A percentile compares a stretch with the other conserved stretches of the same genome.
phyloP scores from a whole-genome alignment of 2,113 vertebrate species.

The Emydura subglobosa region DNA sequence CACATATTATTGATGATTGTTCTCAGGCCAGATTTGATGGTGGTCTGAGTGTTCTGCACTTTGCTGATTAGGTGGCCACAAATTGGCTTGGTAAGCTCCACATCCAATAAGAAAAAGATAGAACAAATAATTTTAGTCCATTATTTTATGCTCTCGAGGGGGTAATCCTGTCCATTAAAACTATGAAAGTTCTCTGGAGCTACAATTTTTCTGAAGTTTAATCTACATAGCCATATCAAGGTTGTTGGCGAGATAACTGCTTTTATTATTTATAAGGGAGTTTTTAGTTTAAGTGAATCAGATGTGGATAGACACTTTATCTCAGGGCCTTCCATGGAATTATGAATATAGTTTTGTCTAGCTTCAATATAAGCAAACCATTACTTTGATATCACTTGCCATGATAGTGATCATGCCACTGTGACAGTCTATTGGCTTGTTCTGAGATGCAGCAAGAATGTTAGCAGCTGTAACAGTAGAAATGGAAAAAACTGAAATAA shows the following conservation, averaged over 20 bases:
- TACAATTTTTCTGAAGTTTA: neutral
- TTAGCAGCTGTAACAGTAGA: neutral
- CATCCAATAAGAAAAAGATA: neutral
- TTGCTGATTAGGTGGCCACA: neutral
- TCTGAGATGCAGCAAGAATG: neutral
- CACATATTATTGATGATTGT: neutral
- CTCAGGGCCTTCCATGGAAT: neutral
- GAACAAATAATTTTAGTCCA: neutral
- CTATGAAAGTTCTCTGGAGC: neutral
- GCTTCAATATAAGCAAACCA: neutral
- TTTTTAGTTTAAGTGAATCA: neutral
- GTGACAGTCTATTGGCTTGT: neutral
- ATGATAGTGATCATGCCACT: neutral
- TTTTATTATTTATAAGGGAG: neutral
- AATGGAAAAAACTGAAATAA: constrained; percentile 6
- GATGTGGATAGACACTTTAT: neutral
- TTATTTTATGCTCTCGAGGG: neutral
- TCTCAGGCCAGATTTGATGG: neutral
- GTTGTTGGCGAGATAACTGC: neutral
- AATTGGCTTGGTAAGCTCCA: neutral
- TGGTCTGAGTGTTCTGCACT: neutral
- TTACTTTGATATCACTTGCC: neutral
- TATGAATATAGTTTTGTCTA: neutral
- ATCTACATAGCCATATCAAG: neutral
- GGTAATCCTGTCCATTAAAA: neutral